Base-by-base conservation (phyloP, 2,888 invertebrate genomes). In the Lumbricus terrestris region DNA sequence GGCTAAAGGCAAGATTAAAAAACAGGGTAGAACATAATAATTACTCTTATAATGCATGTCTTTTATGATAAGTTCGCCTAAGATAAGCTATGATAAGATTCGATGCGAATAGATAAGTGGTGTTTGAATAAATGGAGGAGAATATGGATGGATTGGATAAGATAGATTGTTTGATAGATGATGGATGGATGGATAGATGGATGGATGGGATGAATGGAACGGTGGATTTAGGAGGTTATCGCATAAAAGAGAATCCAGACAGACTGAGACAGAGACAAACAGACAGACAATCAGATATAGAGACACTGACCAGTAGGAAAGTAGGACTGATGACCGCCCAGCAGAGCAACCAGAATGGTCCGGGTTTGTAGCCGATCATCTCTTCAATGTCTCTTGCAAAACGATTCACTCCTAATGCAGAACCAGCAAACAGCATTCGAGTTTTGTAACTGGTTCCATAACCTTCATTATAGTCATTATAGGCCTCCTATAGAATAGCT, bases 361-460 rank as follows among this genome's bases (percentile, higher is more conserved):
- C 93, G 13, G 94, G 94, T n/a, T 93, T 92, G 88, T 92, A 93
- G 18, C 95, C 95, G 13, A 95, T 90, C 95, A 95, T 95, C 16
- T 92, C 91, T 91, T 94, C 92, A n/a, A 91, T 47, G 89, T 91
- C 91, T 13, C 83, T 69, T 35, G 91, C 89, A 88, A 91, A 91
- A 34, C 91, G 89, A n/a, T 90, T 40, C 42, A 91, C 91, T 40
- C 91, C 91, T 91, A n/a, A n/a, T n/a, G 82, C 34, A 20, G 82
- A 13, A 54, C 6, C 40, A 54, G n/a, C 34, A 83, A 90, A 40
- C 85, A 90, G 16, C 15, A 29, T 15, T 88, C 34, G 40, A 0
- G 13, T 88, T 2, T 18, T 40, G n/a, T 13, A 88, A 42, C n/a
- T 88, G 88, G n/a, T n/a, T n/a, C n/a, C n/a, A n/a, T n/a, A n/a